Percentiles rank a stretch among this genome's conserved stretches.
These are phyloP conservation scores for Cantharis rustica DNA, from an alignment of 2,888 invertebrate genomes.

Conservation along the genomic window DNA sequence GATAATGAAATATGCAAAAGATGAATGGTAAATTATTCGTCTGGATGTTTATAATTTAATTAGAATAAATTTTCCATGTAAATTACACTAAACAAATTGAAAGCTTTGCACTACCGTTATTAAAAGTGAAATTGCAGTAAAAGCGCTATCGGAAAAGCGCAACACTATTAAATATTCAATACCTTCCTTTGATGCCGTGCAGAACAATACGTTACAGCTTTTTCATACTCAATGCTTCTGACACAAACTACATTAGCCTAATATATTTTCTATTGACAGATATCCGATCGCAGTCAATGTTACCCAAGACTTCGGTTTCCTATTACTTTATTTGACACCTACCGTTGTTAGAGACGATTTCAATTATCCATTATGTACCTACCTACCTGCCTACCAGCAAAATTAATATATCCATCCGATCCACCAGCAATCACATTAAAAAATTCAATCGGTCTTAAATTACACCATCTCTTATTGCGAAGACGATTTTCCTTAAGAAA, in stretches of 20 bases:
- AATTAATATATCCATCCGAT: conserved; percentile 11
- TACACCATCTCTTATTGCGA: not conserved
- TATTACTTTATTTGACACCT: conserved; percentile 18
- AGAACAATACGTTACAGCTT: conserved; percentile 5
- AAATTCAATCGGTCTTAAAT: not conserved
- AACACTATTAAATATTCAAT: conserved; percentile 10
- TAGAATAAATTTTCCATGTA: conserved; percentile 4
- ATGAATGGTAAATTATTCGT: not conserved
- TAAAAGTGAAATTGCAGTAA: not conserved
- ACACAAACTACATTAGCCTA: conserved; percentile 19
- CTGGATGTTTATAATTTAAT: not conserved
- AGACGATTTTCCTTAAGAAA: not conserved
- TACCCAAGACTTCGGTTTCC: conserved; percentile 16
- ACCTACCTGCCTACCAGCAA: conserved; percentile 4
- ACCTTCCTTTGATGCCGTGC: conserved; percentile 2
- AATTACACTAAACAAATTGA: conserved; percentile 2
- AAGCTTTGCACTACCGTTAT: not conserved
- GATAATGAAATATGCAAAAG: not conserved
- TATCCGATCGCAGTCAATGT: conserved; percentile 18
- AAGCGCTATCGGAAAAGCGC: not conserved
- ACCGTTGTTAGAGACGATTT: conserved; percentile 17
- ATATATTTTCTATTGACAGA: conserved; percentile 25
- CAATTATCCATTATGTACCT: conserved; percentile 21
- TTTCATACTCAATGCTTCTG: not conserved
- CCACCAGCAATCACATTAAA: not conserved